Evolutionary conservation across 2,888 invertebrate species (phyloP).

Genomic region (Unio delphinus): DNA sequence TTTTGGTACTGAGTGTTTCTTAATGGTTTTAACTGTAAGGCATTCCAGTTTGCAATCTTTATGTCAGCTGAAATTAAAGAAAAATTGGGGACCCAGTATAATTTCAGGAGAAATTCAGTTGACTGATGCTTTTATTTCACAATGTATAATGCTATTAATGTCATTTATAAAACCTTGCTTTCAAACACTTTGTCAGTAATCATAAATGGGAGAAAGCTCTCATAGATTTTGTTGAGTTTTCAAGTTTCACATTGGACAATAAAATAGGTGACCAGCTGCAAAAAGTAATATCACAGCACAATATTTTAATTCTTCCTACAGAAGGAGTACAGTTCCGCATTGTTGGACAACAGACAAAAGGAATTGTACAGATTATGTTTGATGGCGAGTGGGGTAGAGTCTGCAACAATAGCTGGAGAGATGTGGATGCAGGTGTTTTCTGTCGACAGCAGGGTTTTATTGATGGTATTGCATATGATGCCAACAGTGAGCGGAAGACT

Average conservation of each 20-base stretch:
- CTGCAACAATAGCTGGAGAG: slow-evolving; percentile 45
- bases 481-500: slow-evolving; percentile 11
- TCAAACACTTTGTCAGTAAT: too few relatives aligned
- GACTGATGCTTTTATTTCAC: too few relatives aligned
- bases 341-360: slow-evolving; percentile 23
- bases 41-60: too few relatives aligned
- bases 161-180: too few relatives aligned
- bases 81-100: too few relatives aligned
- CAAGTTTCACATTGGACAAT: not conserved
- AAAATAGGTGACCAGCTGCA: not conserved
- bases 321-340: slow-evolving; percentile 45
- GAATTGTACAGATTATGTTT: slow-evolving; percentile 43
- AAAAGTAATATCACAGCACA: not conserved
- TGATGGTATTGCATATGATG: slow-evolving; percentile 32
- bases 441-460: slow-evolving; percentile 44
- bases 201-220: too few relatives aligned
- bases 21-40: too few relatives aligned
- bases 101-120: too few relatives aligned
- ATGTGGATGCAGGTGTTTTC: slow-evolving; percentile 44
- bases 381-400: slow-evolving; percentile 50
- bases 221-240: too few relatives aligned
- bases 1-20: too few relatives aligned
- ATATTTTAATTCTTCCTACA: slow-evolving; percentile 13
- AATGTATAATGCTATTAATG: too few relatives aligned
- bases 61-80: too few relatives aligned